Evolutionary conservation across 2,888 invertebrate species (phyloP).

Genomic region (Bedellia somnulentella): DNA sequence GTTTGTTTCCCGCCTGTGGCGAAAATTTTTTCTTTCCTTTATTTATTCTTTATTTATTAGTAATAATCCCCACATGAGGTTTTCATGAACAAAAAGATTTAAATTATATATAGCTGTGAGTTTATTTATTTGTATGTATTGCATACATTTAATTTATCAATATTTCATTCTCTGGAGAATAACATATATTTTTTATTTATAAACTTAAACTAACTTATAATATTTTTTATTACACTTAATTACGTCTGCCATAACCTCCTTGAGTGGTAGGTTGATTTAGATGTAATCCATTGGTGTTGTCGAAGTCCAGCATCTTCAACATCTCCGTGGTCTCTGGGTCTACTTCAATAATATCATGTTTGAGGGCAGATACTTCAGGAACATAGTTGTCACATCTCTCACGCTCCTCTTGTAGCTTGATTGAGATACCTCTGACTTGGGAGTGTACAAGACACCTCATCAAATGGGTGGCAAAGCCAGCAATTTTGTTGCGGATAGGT

Average conservation of each 20-base stretch:
- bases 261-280: slow-evolving; percentile 78
- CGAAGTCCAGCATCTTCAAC: slow-evolving; percentile 96
- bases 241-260: slow-evolving; percentile 54
- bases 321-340: slow-evolving; percentile 99
- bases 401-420: slow-evolving; percentile 98
- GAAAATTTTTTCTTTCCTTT: no score
- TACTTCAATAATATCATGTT: slow-evolving; percentile 96
- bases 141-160: no score
- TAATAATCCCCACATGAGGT: no score
- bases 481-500: slow-evolving; percentile 96
- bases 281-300: slow-evolving; percentile 89
- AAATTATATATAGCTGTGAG: no score
- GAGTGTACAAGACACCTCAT: slow-evolving; percentile 98
- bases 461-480: slow-evolving; percentile 99
- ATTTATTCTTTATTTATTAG: no score
- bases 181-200: no score
- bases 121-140: no score
- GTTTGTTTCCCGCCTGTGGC: no score
- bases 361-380: slow-evolving; percentile 90
- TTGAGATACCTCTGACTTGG: slow-evolving; percentile 98
- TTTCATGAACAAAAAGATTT: no score
- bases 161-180: no score
- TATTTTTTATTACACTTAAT: slow-evolving; percentile 46
- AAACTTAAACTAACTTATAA: no score
- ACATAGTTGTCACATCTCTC: slow-evolving; percentile 99